These are phyloP conservation scores for Cheiracanthium punctorium DNA, from an alignment of 2,888 invertebrate genomes.

Conservation along the genomic window DNA sequence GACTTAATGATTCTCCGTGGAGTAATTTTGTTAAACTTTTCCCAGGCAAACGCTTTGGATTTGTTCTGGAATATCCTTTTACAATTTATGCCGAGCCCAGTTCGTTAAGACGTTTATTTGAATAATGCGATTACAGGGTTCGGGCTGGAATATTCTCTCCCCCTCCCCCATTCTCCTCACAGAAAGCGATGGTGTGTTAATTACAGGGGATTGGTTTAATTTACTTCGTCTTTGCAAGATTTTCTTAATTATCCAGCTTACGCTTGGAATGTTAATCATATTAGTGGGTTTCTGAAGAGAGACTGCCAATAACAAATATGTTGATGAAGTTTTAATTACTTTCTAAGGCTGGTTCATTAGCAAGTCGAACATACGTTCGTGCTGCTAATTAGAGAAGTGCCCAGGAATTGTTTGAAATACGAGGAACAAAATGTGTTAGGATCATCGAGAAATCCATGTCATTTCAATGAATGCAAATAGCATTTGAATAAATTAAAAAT, in stretches of 20 bases:
- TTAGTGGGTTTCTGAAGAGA: constrained; percentile 23
- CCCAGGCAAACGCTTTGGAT: constrained; percentile 27
- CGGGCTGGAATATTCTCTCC: neutral
- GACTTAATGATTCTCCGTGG: constrained; percentile 58
- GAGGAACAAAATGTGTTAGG: neutral
- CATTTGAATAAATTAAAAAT: constrained; percentile 13
- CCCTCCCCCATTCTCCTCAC: neutral
- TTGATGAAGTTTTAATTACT: constrained; percentile 64
- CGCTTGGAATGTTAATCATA: constrained; percentile 56
- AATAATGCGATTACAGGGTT: constrained; percentile 47
- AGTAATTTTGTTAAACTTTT: constrained; percentile 65
- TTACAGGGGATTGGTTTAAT: constrained; percentile 62
- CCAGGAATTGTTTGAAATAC: neutral
- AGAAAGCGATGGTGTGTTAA: constrained; percentile 21
- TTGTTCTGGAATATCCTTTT: constrained; percentile 50
- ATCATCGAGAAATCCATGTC: neutral
- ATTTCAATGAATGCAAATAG: constrained; percentile 8
- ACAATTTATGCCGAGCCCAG: constrained; percentile 39
- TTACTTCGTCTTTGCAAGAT: constrained; percentile 35
- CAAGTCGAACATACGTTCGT: neutral
- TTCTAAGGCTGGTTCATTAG: constrained; percentile 18
- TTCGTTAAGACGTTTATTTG: constrained; percentile 67
- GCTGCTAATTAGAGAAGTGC: constrained; percentile 11
- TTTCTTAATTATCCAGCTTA: constrained; percentile 52
- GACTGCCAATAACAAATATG: constrained; percentile 39